Base-by-base conservation (phyloP, 1,140 invertebrate genomes). In the Grapholita molesta region DNA sequence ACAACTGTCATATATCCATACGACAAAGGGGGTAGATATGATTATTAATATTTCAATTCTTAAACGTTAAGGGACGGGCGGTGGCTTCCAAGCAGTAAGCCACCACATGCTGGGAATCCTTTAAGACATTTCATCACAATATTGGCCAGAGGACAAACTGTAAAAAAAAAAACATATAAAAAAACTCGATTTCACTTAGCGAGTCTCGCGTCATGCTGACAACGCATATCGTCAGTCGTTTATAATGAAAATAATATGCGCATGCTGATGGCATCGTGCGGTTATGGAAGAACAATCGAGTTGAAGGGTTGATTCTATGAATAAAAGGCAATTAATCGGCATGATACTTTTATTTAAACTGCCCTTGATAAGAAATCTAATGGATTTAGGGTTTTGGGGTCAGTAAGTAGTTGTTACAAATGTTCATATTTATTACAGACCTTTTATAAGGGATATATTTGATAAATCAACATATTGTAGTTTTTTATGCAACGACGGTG, bases 151-250 rank as follows among this genome's bases (percentile, higher is more conserved):
- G 71, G 84, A 88, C 84, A 83, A 78, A 80, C 80, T 83, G 84
- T 86, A 83, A 83, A 80, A 80, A 66, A 76, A 68, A 79, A 81
- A 81, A 71, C 73, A 72, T 48, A 66, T 72, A 70, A 85, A 85
- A 88, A 83, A 82, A 75, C 23, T 72, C 78, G 71, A 86, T 84
- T 85, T 78, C 77, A 83, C 74, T 77, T 74, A 81, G 69, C 75
- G 69, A 35, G 71, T 73, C 78, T 82, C 78, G 82, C 74, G 81
- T 91, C 89, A 91, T 85, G 89, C 89, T 91, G 89, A 91, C 88
- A 89, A 79, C 69, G 80, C 89, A 83, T 90, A 82, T 89, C 73
- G 86, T 81, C 85, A 83, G 87, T 84, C 85, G 82, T 89, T 89
- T 85, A 85, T 89, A 84, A 89, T 82, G 78, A 76, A 86, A 82